Base-by-base conservation (phyloP, 2,113 vertebrate species). In the Peromyscus polionotus region DNA sequence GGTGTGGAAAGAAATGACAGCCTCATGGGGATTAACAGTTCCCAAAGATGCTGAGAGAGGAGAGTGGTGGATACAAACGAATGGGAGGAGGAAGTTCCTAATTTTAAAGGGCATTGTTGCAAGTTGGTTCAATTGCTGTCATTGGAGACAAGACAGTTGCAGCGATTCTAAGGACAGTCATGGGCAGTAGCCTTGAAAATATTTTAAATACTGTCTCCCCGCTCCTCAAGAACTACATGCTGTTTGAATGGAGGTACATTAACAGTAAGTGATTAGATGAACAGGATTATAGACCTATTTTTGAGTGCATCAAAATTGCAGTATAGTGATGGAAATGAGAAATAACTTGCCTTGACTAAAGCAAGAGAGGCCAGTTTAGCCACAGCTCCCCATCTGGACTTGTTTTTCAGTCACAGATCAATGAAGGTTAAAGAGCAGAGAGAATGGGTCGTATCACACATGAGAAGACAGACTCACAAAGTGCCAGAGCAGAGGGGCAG, bases 381-480 rank as follows among this genome's bases (percentile, higher is more conserved):
- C 61, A 83, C 89, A 92, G 73, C 16, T 95, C 3, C 9, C 76
- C 93, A 1, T 75, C 36, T 2, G 4, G 36, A 88, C 76, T 85
- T 67, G 45, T 54, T 59, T 48, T 86, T 90, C 0, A 22, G 91
- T 73, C n/a, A n/a, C 88, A 97, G 91, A 92, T 96, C 83, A 76
- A 5, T 33, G 57, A 70, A 45, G 68, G 3, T 16, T 87, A 70
- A n/a, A 68, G 93, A 89, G 33, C 42, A 22, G n/a, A 76, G 83
- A 79, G 59, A 85, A 28, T 45, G 5, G n/a, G 61, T 75, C 42
- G 26, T 67, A 90, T 90, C 70, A 95, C 79, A 88, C 61, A 76
- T 72, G 67, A 67, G 57, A 68, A 90, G 91, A 45, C 45, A 90
- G 59, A 92, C 61, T 88, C 92, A 72, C 90, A 93, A 95, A 93